A percentile compares a stretch with the other conserved stretches of the same genome.
These are phyloP conservation scores for Perithous albicinctus DNA, from an alignment of 2,888 invertebrate genomes.

Conservation along the genomic window DNA sequence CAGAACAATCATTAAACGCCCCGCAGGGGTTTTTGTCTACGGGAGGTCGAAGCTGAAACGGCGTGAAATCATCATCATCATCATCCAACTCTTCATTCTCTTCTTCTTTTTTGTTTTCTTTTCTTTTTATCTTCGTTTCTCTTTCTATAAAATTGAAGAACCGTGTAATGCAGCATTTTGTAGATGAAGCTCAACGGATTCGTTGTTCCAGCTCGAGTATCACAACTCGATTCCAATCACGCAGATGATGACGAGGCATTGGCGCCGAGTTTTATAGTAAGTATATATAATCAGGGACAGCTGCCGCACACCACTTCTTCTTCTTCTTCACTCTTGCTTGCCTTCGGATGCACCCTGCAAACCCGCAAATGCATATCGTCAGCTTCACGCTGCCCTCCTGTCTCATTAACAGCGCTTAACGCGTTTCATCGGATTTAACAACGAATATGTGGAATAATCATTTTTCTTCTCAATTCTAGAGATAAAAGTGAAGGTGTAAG, in stretches of 20 bases:
- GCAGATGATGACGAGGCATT: conserved; percentile 76
- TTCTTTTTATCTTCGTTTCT: background rate
- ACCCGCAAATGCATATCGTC: conserved; percentile 7
- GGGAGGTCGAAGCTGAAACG: conserved; percentile 35
- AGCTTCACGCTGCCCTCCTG: background rate
- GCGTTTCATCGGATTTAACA: background rate
- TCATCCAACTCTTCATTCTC: conserved; percentile 35
- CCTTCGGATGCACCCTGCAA: background rate
- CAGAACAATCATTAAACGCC: conserved; percentile 33
- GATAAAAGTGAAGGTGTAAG: too few relatives aligned
- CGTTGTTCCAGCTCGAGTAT: conserved; percentile 63
- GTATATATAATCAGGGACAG: conserved; percentile 14
- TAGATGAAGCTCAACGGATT: conserved; percentile 47
- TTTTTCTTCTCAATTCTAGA: too few relatives aligned
- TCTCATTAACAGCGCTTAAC: background rate
- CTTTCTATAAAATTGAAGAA: conserved; percentile 14
- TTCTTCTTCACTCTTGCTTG: background rate
- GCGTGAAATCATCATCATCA: conserved; percentile 54
- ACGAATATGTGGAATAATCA: background rate
- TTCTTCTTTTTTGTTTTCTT: conserved; percentile 6
- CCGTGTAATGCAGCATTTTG: conserved; percentile 7
- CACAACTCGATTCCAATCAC: conserved; percentile 76
- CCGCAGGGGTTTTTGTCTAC: conserved; percentile 20
- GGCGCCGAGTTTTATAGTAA: conserved; percentile 68
- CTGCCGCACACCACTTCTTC: conserved; percentile 32